Percentiles rank a stretch among this genome's conserved stretches.
phyloP scores from a whole-genome alignment of 1,140 invertebrate genomes.

The Drosophila equinoxialis region DNA sequence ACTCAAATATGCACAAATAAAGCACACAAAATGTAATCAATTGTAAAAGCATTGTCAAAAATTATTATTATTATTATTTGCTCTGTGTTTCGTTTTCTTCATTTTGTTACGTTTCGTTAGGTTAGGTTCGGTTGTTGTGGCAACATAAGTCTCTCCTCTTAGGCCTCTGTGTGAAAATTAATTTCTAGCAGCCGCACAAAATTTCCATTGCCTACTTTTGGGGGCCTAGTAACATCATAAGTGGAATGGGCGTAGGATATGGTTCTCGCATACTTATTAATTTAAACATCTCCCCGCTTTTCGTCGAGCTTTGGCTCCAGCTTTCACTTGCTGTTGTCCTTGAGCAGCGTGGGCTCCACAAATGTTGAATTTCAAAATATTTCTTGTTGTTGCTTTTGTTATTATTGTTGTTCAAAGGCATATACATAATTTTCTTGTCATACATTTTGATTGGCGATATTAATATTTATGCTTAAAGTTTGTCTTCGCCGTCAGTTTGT shows the following conservation, averaged over 20 bases:
- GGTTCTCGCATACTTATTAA: constrained; percentile 41
- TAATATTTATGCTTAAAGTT: constrained; percentile 71
- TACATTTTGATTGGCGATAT: constrained; percentile 70
- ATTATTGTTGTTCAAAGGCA: constrained; percentile 15
- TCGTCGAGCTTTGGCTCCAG: neutral
- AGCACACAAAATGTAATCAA: constrained; percentile 22
- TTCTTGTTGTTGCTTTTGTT: constrained; percentile 4
- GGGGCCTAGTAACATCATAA: constrained; percentile 45
- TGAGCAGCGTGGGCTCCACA: constrained; percentile 6
- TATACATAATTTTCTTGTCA: constrained; percentile 73
- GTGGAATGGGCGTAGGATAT: neutral
- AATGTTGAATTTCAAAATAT: constrained; percentile 20
- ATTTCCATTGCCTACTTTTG: constrained; percentile 57
- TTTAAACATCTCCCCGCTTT: constrained; percentile 29
- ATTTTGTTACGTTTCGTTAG: neutral
- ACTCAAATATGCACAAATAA: constrained; percentile 15
- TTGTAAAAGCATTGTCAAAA: constrained; percentile 9
- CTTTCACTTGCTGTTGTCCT: constrained; percentile 5
- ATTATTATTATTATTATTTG: constrained; percentile 13
- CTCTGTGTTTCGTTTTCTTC: constrained; percentile 2
- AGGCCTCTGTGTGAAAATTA: constrained; percentile 47
- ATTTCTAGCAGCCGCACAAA: constrained; percentile 52
- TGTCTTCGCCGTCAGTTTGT: constrained; percentile 25
- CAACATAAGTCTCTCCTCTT: constrained; percentile 27
- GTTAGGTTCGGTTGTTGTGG: constrained; percentile 42